Evolutionary conservation across 2,797 vertebrate genomes (phyloP).

Genomic region (Enteromius argenteus): DNA sequence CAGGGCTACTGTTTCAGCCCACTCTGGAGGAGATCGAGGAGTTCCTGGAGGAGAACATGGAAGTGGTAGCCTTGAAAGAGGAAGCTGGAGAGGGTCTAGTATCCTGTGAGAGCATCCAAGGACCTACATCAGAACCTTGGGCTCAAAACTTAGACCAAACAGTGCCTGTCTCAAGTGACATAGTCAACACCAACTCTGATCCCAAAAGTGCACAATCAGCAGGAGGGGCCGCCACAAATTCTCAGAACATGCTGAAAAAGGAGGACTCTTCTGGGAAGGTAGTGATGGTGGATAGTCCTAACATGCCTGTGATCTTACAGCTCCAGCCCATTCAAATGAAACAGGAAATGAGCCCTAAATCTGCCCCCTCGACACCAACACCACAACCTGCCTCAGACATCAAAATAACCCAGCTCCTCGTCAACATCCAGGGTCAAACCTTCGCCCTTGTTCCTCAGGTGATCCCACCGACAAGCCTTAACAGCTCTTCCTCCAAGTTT

Average conservation of each 20-base stretch:
- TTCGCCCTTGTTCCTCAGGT: slow-evolving; percentile 93
- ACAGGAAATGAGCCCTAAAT: slow-evolving; percentile 79
- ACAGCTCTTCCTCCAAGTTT: slow-evolving; percentile 85
- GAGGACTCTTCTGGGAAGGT: slow-evolving; percentile 44
- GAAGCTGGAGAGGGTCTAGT: slow-evolving; percentile 61
- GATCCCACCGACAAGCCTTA: slow-evolving; percentile 81
- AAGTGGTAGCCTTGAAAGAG: slow-evolving; percentile 79
- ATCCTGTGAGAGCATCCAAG: slow-evolving; percentile 49
- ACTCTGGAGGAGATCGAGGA: slow-evolving; percentile 98
- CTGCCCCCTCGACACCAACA: slow-evolving; percentile 66
- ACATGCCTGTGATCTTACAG: slow-evolving; percentile 88
- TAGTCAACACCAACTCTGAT: slow-evolving; percentile 68
- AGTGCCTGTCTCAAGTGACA: slow-evolving; percentile 68
- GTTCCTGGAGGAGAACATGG: slow-evolving; percentile 98
- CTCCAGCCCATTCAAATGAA: slow-evolving; percentile 92
- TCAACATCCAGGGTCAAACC: slow-evolving; percentile 96
- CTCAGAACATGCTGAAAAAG: slow-evolving; percentile 37
- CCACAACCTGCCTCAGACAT: slow-evolving; percentile 79
- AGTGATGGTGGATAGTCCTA: slow-evolving; percentile 63
- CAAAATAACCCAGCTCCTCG: slow-evolving; percentile 91
- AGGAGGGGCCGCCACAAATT: background rate
- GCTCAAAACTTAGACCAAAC: slow-evolving; percentile 78
- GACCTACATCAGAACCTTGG: slow-evolving; percentile 70
- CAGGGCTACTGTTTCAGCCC: slow-evolving; percentile 89
- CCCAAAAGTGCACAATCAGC: slow-evolving; percentile 72